Conservation (phyloP, 2,888 invertebrate genomes). For the Agriotes lineatus region DNA sequence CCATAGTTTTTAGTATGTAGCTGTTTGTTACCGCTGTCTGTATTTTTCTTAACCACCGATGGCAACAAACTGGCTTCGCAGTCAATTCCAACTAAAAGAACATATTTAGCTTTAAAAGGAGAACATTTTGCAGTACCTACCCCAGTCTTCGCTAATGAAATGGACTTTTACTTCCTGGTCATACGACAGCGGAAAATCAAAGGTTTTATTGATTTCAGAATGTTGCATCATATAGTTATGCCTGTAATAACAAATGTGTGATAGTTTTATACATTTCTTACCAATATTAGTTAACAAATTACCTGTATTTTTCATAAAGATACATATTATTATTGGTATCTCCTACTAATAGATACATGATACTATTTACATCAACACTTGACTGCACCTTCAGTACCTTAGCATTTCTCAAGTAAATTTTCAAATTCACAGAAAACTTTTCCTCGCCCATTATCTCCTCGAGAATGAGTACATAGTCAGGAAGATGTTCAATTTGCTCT, state of each 20-base stretch:
- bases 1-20: no score
- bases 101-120: slow-evolving; percentile 9
- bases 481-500: slow-evolving; percentile 73
- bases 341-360: slow-evolving; percentile 73
- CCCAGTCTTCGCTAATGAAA: slow-evolving; percentile 72
- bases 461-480: slow-evolving; percentile 71
- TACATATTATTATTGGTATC: slow-evolving; percentile 75
- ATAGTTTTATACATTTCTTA: slow-evolving; percentile 69
- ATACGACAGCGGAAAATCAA: slow-evolving; percentile 64
- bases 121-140: slow-evolving; percentile 59
- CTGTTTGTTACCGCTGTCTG: neutral
- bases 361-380: slow-evolving; percentile 69
- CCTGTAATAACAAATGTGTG: slow-evolving; percentile 51
- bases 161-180: slow-evolving; percentile 69
- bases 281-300: slow-evolving; percentile 65
- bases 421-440: slow-evolving; percentile 27
- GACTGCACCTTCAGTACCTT: slow-evolving; percentile 65
- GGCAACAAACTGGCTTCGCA: slow-evolving; percentile 43
- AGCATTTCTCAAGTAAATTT: slow-evolving; percentile 64
- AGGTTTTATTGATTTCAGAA: slow-evolving; percentile 64
- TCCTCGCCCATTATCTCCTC: slow-evolving; percentile 28
- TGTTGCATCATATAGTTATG: slow-evolving; percentile 64
- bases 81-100: slow-evolving; percentile 70
- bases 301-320: slow-evolving; percentile 70
- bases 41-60: neutral